Percentiles rank a stretch among this genome's conserved stretches.
Evolutionary conservation across 2,888 invertebrate genomes (phyloP).

Genomic region (Mythimna vitellina): DNA sequence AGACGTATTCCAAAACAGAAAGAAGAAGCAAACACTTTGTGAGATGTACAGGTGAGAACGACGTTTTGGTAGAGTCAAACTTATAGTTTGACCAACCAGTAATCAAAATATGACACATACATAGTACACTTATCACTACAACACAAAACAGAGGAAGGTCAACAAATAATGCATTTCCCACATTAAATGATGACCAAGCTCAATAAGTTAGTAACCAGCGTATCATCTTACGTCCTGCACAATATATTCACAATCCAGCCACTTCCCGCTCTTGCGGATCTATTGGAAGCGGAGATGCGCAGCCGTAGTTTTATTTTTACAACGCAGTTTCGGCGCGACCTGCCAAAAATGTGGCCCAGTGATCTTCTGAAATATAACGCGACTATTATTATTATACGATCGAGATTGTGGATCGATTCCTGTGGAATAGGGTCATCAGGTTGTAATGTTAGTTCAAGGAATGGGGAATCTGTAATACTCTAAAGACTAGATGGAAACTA

Average conservation of each 20-base stretch:
- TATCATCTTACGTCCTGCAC: slow-evolving; percentile 38
- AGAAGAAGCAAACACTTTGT: background rate
- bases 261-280: slow-evolving; percentile 59
- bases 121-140: background rate
- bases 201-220: background rate
- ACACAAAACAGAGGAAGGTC: slow-evolving; percentile 3
- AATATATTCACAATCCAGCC: slow-evolving; percentile 44
- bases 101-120: too few species aligned
- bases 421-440: slow-evolving; percentile 40
- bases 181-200: background rate
- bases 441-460: slow-evolving; percentile 17
- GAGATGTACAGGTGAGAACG: too few species aligned
- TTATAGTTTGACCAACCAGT: too few species aligned
- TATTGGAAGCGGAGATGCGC: slow-evolving; percentile 61
- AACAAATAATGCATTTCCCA: background rate
- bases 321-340: slow-evolving; percentile 74
- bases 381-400: slow-evolving; percentile 62
- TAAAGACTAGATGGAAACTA: too few species aligned
- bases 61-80: background rate
- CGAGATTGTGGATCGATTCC: slow-evolving; percentile 47
- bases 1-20: background rate
- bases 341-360: slow-evolving; percentile 87
- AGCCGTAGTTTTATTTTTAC: slow-evolving; percentile 67
- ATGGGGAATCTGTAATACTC: background rate
- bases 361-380: slow-evolving; percentile 77